A percentile compares a stretch with the other conserved stretches of the same genome.
These are phyloP conservation scores for Actias luna DNA, from an alignment of 2,888 invertebrate species.

Conservation along the genomic window DNA sequence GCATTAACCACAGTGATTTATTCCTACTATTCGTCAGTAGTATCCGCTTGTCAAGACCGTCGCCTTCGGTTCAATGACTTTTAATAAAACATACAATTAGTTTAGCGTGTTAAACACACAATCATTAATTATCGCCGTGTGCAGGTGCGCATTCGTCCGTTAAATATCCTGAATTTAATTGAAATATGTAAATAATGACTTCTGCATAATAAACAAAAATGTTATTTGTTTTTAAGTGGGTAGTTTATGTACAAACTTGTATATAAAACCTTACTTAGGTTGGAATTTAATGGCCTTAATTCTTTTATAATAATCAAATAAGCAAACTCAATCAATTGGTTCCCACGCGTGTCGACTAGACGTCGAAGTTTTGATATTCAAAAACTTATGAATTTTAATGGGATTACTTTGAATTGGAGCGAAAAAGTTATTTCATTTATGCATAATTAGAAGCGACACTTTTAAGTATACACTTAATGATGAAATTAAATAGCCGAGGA, in stretches of 20 bases:
- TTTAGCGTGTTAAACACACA: constrained; percentile 7
- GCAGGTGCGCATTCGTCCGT: not conserved
- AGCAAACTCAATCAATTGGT: not conserved
- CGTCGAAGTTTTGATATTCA: not conserved
- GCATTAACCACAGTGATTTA: constrained; percentile 24
- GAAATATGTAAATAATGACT: not conserved
- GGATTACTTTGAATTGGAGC: constrained; percentile 4
- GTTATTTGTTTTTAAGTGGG: no score
- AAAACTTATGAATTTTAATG: constrained; percentile 7
- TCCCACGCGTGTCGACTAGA: not conserved
- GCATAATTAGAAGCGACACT: not conserved
- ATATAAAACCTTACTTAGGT: no score
- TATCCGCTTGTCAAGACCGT: constrained; percentile 39
- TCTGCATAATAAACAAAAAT: no score
- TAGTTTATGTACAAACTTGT: no score
- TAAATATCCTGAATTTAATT: not conserved
- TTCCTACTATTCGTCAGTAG: constrained; percentile 31
- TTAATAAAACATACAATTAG: constrained; percentile 26
- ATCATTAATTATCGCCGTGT: constrained; percentile 2
- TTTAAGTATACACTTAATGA: not conserved
- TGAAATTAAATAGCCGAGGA: not conserved
- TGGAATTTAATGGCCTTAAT: no score
- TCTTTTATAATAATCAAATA: not conserved
- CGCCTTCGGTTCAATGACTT: constrained; percentile 35
- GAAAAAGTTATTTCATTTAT: not conserved